Conservation (phyloP, 2,888 invertebrate genomes). For the Morinoia aosen region DNA sequence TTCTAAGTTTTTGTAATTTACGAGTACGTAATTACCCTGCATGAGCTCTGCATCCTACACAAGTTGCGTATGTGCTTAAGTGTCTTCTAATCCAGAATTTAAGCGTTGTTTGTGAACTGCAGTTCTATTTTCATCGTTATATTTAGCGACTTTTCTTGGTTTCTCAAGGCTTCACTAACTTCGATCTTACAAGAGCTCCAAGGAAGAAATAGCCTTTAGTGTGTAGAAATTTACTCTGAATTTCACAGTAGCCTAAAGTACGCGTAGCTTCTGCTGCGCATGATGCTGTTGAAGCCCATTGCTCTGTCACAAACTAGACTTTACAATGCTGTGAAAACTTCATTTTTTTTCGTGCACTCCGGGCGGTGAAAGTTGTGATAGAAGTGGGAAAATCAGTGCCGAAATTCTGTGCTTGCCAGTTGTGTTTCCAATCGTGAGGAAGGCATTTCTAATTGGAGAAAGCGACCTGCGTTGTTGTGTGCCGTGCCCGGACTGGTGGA, state of each 20-base stretch:
- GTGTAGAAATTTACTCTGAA: background rate
- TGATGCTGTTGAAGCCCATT: background rate
- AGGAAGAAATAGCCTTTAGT: background rate
- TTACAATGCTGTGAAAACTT: background rate
- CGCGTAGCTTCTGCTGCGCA: background rate
- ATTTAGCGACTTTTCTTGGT: background rate
- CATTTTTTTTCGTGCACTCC: background rate
- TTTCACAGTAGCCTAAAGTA: background rate
- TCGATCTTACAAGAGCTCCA: background rate
- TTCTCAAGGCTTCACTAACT: background rate
- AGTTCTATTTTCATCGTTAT: background rate
- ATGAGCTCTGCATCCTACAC: background rate
- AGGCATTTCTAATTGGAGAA: background rate
- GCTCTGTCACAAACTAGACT: background rate
- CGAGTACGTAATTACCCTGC: background rate
- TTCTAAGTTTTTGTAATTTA: background rate
- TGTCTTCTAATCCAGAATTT: background rate
- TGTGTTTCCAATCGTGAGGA: background rate
- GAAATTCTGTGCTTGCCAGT: background rate
- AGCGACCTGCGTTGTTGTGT: background rate
- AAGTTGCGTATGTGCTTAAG: background rate
- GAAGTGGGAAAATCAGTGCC: background rate
- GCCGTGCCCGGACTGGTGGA: background rate
- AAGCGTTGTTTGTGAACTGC: background rate
- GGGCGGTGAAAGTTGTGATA: background rate